Conservation (phyloP, 2,113 vertebrate genomes). For the Callionymus lyra region DNA sequence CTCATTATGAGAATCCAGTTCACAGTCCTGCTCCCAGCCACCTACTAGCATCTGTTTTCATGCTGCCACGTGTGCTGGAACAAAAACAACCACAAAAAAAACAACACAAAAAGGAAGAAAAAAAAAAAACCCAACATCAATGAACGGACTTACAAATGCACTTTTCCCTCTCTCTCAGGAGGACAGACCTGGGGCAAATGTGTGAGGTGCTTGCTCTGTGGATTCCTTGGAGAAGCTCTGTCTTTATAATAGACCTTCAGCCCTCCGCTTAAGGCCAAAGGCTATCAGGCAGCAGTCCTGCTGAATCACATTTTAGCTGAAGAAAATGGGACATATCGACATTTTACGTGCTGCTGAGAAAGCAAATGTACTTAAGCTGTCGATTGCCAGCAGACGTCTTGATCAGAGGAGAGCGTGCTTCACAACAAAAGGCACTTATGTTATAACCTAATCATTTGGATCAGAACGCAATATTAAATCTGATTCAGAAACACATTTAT, state of each 20-base stretch:
- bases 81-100: slow-evolving; percentile 16
- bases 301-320: slow-evolving; percentile 23
- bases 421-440: background rate
- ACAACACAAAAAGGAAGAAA: background rate
- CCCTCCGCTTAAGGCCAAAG: slow-evolving; percentile 14
- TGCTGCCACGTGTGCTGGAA: slow-evolving; percentile 14
- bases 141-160: slow-evolving; percentile 11
- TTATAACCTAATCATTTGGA: too few species aligned
- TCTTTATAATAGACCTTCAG: slow-evolving; percentile 29
- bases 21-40: slow-evolving; percentile 7
- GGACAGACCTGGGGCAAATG: slow-evolving; percentile 4
- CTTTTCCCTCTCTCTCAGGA: slow-evolving; percentile 6
- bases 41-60: slow-evolving; percentile 17
- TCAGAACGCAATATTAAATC: too few species aligned
- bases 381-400: slow-evolving; percentile 20
- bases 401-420: slow-evolving; percentile 12
- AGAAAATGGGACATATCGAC: slow-evolving; percentile 34
- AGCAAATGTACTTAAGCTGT: slow-evolving; percentile 32
- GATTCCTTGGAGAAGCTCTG: slow-evolving; percentile 14
- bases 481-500: too few species aligned
- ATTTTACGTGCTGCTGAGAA: slow-evolving; percentile 30
- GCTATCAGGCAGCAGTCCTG: slow-evolving; percentile 18
- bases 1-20: background rate
- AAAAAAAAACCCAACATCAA: slow-evolving; percentile 1
- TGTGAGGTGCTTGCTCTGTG: slow-evolving; percentile 11